A percentile compares a stretch with the other conserved stretches of the same genome.
phyloP scores from a whole-genome alignment of 2,888 invertebrate genomes.

The Torymus aiolomorphi region DNA sequence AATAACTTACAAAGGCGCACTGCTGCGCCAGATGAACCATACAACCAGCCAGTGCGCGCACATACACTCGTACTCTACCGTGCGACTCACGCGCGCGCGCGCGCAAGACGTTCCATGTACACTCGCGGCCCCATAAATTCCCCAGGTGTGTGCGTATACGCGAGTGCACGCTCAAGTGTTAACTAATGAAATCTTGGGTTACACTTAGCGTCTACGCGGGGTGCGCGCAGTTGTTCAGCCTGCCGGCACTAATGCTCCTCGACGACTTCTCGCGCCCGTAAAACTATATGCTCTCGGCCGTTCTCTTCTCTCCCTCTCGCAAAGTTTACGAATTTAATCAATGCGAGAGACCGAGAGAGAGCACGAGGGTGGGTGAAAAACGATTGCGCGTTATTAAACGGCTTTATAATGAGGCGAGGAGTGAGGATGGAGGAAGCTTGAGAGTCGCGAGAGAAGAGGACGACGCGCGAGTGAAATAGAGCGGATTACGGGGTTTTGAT shows the following conservation, averaged over 20 bases:
- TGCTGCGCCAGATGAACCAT: conserved; percentile 30
- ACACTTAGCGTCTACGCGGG: conserved; percentile 59
- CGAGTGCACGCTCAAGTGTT: conserved; percentile 58
- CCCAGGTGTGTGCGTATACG: conserved; percentile 5
- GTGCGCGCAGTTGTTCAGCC: conserved; percentile 18
- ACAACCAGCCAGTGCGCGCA: conserved; percentile 2
- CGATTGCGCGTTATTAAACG: conserved; percentile 41
- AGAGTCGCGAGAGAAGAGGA: background rate
- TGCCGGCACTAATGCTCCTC: conserved; percentile 58
- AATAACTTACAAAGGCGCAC: no score
- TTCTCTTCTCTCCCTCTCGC: background rate
- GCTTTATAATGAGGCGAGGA: conserved; percentile 19
- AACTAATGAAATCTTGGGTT: conserved; percentile 65
- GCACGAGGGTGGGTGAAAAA: background rate
- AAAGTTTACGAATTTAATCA: conserved; percentile 38
- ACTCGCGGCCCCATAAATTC: conserved; percentile 57
- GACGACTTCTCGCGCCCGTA: conserved; percentile 37
- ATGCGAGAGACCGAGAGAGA: conserved; percentile 9
- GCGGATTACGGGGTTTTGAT: background rate
- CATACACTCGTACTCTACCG: no score
- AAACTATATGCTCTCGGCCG: background rate
- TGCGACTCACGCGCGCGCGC: background rate
- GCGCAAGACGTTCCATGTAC: conserved; percentile 15
- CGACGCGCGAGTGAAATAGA: background rate
- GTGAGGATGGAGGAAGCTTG: background rate